These are phyloP conservation scores for Hippasteria phrygiana DNA, from an alignment of 53 echinoderm and acorn worm genomes.

Conservation along the genomic window DNA sequence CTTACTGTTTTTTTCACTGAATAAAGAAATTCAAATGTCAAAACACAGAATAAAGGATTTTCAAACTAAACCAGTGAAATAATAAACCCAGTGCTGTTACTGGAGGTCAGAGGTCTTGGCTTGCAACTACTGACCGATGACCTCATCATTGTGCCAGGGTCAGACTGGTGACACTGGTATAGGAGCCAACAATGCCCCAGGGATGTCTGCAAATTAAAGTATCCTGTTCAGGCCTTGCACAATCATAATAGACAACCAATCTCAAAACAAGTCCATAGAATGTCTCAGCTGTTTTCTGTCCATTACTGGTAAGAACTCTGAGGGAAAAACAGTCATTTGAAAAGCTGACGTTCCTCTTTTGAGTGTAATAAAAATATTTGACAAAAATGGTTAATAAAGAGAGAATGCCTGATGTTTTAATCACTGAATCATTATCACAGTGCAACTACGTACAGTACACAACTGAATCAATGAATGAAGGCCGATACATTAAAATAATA, in stretches of 20 bases:
- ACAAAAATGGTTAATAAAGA: too few relatives aligned
- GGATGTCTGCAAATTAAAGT: constrained; percentile 29
- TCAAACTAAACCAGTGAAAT: neutral
- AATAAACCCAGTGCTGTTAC: neutral
- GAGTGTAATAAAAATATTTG: too few relatives aligned
- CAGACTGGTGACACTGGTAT: constrained; percentile 8
- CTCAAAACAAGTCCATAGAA: constrained; percentile 23
- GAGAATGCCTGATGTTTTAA: too few relatives aligned
- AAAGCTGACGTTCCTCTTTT: too few relatives aligned
- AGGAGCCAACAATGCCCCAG: constrained; percentile 33
- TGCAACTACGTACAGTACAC: too few relatives aligned
- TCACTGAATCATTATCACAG: too few relatives aligned
- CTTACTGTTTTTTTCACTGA: too few relatives aligned
- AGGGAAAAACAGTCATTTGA: too few relatives aligned
- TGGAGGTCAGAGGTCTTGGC: neutral
- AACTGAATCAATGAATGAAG: too few relatives aligned
- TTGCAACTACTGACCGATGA: constrained; percentile 8
- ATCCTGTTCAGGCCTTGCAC: constrained; percentile 18
- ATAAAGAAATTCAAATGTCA: neutral
- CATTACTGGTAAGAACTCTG: too few relatives aligned
- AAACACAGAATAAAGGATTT: neutral
- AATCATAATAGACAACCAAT: constrained; percentile 24
- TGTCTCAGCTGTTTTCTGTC: neutral
- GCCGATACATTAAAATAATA: too few relatives aligned
- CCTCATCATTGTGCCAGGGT: constrained; percentile 6